Evolutionary conservation across 2,113 vertebrate species (phyloP), one percentile per base, ranked within the genome.

Genomic region (Chaenocephalus aceratus): DNA sequence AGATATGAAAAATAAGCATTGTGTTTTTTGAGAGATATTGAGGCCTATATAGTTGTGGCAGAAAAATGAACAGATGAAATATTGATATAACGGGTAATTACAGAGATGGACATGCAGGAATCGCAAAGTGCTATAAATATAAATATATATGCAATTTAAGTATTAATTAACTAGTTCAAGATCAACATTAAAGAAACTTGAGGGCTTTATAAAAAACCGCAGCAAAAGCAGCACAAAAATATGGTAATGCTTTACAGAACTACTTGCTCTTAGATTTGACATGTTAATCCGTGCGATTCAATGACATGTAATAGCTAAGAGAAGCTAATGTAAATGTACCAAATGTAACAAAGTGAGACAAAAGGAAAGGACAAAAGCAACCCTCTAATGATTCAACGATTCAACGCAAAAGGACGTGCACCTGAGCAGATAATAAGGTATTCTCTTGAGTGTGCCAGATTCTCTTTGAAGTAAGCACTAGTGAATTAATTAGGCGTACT

Each of bases 251-350:
- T 23, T 62, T 36, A 36, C 18, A 45, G 15, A 13, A 76, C 36
- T 49, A 30, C 16, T 53, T 58, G 76, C 4, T 79, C 49, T 60
- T 41, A 70, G 36, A 36, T 30, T 34, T 60, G 45, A 72, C 61
- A 59, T 41, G 41, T 21, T 63, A 26, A 49, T 64, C 26, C n/a
- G 41, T 63, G 15, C 3, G 18, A 58, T 23, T 23, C 12, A 60
- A 68, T 34, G 34, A 26, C 48, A 14, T 10, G 52, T 10, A 9
- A 41, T 0, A 56, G 23, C 67, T 12, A 23, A 18, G 21, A 46
- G 5, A 36, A 56, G 59, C 67, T 14, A 57, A 64, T 56, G 51
- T 26, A 64, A 23, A 63, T 64, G 23, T 48, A 41, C 21, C 3
- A 78, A n/a, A 62, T 69, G 48, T 53, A 49, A 48, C 46, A 16